These are phyloP conservation scores for Nephrotoma flavescens DNA, from an alignment of 2,888 invertebrate species.

Conservation along the genomic window DNA sequence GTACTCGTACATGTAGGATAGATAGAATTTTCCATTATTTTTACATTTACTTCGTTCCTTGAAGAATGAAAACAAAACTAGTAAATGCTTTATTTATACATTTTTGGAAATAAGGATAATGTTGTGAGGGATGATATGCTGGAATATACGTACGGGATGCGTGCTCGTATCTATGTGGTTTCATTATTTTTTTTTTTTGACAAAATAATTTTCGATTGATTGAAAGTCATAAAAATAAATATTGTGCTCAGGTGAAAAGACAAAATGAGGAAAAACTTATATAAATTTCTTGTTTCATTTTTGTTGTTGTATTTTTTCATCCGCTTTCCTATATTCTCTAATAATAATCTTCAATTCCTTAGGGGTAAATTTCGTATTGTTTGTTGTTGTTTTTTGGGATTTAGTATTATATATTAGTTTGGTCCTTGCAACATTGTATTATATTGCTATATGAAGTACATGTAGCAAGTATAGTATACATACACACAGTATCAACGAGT, in stretches of 20 bases:
- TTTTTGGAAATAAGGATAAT: too few relatives aligned
- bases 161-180: neutral
- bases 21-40: neutral
- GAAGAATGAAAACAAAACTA: neutral
- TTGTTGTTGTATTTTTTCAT: neutral
- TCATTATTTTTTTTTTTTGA: neutral
- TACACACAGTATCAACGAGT: neutral
- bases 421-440: neutral
- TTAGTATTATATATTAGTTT: neutral
- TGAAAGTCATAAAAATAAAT: neutral
- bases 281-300: neutral
- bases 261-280: neutral
- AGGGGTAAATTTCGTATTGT: neutral
- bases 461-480: neutral
- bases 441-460: too few relatives aligned
- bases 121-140: neutral
- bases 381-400: neutral
- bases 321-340: neutral
- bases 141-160: neutral
- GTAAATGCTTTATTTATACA: neutral
- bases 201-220: neutral
- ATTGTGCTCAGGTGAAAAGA: neutral
- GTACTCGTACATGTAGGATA: neutral
- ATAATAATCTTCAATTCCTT: neutral
- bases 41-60: neutral